These are phyloP conservation scores for Myopa tessellatipennis DNA, from an alignment of 2,888 invertebrate genomes.

Conservation along the genomic window DNA sequence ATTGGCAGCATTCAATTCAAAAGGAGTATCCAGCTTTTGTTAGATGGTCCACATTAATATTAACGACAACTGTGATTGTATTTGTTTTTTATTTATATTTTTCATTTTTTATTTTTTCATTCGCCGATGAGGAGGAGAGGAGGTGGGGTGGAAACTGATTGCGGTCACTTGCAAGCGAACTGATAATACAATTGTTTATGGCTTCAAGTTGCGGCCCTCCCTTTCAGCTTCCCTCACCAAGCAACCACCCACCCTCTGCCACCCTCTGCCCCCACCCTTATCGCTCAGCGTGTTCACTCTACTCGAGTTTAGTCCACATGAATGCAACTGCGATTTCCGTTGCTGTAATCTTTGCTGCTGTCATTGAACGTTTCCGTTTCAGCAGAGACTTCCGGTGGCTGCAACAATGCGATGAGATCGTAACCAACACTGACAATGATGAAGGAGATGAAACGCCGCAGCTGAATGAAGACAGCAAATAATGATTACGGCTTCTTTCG, in stretches of 20 bases:
- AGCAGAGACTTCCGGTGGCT: slow-evolving; percentile 37
- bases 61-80: slow-evolving; percentile 1
- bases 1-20: slow-evolving; percentile 34
- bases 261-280: slow-evolving; percentile 5
- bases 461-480: slow-evolving; percentile 32
- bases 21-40: slow-evolving; percentile 16
- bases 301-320: background rate
- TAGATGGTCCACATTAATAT: background rate
- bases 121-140: background rate
- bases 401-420: background rate
- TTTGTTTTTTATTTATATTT: background rate
- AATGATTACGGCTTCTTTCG: slow-evolving; percentile 22
- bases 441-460: background rate
- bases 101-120: background rate
- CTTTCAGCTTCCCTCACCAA: background rate
- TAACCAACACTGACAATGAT: background rate
- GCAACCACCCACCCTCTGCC: background rate
- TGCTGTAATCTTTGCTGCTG: slow-evolving; percentile 35
- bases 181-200: slow-evolving; percentile 36
- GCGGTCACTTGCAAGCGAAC: slow-evolving; percentile 33
- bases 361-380: slow-evolving; percentile 37
- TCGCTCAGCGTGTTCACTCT: background rate
- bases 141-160: slow-evolving; percentile 5
- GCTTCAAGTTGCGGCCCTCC: background rate
- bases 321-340: slow-evolving; percentile 32